phyloP scores from a whole-genome alignment of 2,113 vertebrate genomes.

The Manacus vitellinus region DNA sequence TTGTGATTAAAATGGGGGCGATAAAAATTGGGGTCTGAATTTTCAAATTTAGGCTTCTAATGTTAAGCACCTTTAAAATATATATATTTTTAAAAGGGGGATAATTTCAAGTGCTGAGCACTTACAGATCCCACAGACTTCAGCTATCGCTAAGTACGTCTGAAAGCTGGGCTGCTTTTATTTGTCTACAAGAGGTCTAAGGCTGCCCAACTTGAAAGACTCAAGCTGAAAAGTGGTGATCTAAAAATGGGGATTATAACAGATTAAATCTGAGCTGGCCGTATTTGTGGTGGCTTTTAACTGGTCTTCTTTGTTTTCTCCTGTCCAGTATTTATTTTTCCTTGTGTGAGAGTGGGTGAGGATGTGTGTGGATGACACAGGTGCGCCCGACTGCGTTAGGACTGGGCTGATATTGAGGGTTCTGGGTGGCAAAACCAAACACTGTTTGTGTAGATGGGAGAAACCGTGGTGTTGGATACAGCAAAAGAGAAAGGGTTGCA shows the following conservation, averaged over 20 bases:
- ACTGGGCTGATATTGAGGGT: background rate
- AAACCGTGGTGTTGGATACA: background rate
- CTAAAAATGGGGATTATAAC: background rate
- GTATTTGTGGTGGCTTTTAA: conserved; percentile 22
- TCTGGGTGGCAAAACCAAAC: background rate
- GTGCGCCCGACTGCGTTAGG: background rate
- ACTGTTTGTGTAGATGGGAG: background rate
- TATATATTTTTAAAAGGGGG: conserved; percentile 24
- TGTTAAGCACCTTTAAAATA: conserved; percentile 15
- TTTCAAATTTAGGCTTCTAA: conserved; percentile 28
- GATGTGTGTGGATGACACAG: background rate
- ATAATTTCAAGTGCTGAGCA: conserved; percentile 29
- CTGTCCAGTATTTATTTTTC: conserved; percentile 22
- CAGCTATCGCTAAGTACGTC: fast-evolving
- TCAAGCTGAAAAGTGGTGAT: background rate
- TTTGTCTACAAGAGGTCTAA: background rate
- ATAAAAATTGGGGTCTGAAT: conserved; percentile 28
- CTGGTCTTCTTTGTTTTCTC: background rate
- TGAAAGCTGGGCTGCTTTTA: background rate
- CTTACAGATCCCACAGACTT: background rate
- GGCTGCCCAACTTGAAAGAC: background rate
- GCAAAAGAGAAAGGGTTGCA: background rate
- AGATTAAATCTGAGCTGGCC: conserved; percentile 17
- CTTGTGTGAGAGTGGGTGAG: background rate
- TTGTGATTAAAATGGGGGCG: background rate